Base-by-base conservation (phyloP, 2,113 vertebrate species). In the Oncorhynchus nerka region DNA sequence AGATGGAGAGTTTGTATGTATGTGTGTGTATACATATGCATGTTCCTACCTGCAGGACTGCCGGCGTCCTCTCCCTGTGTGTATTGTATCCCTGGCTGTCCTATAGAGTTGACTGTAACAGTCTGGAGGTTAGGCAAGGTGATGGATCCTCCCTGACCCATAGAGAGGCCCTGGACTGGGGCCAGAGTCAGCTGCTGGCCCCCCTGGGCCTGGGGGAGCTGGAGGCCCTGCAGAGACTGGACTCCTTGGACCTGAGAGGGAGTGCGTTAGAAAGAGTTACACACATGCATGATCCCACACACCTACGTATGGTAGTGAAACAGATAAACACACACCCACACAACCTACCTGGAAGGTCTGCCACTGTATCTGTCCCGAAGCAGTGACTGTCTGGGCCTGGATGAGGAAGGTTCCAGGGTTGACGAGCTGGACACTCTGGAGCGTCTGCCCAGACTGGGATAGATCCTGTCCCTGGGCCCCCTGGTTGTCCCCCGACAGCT, bases 301-400 rank as follows among this genome's bases (percentile, higher is more conserved):
- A 75, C 32, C 57, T 0, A 5, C 51, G 4, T 20, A 64, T 1
- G 39, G 5, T 19, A 49, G 8, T 28, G 4, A 66, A 24, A 66
- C 15, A n/a, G 19, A 45, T 28, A 22, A 2, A 45, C 19, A 45
- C 20, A 12, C n/a, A n/a, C 6, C 7, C 30, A 65, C 59, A 73
- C 30, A 73, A 16, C 24, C 32, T 68, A 91, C 91, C 95, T 99
- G 98, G 94, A 99, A 99, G 59, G 98, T 99, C 86, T 99, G 98
- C 98, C 98, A 99, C 84, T 98, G 97, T 93, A 99, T 99, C 92
- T 99, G 97, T 78, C 98, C 98, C 8, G 97, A 98, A 77, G 97
- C 96, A 11, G 95, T 96, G 93, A 99, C 96, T 32, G 97, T 99
- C 86, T 99, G 98, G 81, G 98, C 97, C 95, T 99, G 98, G 93